Percentiles rank a stretch among this genome's conserved stretches.
Evolutionary conservation across 2,797 vertebrate species (phyloP).

Genomic region (Spinus pinus): DNA sequence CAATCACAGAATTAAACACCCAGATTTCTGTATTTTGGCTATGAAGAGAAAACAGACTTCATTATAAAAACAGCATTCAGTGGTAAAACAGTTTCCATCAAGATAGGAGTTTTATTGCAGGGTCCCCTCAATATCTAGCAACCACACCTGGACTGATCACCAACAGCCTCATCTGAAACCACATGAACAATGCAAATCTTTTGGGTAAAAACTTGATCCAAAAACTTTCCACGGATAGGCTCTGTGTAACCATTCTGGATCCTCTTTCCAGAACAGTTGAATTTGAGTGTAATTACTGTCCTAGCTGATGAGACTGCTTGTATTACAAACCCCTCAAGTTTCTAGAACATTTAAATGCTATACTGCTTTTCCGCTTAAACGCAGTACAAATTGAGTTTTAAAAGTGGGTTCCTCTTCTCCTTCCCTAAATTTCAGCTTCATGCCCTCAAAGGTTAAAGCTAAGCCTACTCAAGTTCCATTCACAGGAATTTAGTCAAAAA

Average conservation of each 20-base stretch:
- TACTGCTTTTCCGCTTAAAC: not conserved
- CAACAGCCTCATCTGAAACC: not conserved
- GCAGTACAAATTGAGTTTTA: not conserved
- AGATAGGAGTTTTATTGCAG: not conserved
- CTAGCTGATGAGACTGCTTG: not conserved
- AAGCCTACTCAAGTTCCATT: not conserved
- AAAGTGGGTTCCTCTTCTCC: not conserved
- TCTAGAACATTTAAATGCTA: not conserved
- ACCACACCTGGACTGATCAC: not conserved
- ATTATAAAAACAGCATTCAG: not conserved
- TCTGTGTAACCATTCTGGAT: not conserved
- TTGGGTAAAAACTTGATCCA: not conserved
- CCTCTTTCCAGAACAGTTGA: not conserved
- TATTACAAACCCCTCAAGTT: not conserved
- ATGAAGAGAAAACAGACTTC: not conserved
- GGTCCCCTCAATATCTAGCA: not conserved
- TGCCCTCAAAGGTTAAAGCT: not conserved
- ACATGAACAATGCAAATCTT: not conserved
- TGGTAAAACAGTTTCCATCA: not conserved
- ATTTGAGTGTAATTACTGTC: not conserved
- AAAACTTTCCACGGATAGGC: not conserved
- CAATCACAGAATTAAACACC: not conserved
- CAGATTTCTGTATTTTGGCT: not conserved
- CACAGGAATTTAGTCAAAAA: not conserved
- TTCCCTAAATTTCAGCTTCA: not conserved